A percentile compares a stretch with the other conserved stretches of the same genome.
Conservation (phyloP, 2,888 invertebrate species). For the Pollenia amentaria region DNA sequence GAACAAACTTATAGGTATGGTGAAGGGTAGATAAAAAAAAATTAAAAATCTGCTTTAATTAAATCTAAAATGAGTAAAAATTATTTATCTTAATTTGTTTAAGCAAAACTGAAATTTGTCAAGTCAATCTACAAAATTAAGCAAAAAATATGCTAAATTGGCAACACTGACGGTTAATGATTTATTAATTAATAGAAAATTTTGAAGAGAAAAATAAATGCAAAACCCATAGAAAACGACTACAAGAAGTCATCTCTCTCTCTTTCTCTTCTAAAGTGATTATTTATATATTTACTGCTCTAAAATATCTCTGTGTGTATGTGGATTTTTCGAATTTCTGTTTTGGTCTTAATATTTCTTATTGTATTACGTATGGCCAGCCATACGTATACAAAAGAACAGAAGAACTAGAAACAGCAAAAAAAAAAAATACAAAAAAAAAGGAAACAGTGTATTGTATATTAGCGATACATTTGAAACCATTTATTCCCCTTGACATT, state of each 20-base stretch:
- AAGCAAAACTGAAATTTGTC: no score
- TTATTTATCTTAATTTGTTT: no score
- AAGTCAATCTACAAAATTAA: no score
- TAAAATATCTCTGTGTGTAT: neutral
- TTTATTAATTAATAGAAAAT: no score
- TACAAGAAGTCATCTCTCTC: neutral
- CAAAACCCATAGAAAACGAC: no score
- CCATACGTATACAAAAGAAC: neutral
- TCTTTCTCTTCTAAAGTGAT: neutral
- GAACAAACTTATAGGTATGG: no score
- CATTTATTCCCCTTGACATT: slow-evolving; percentile 74
- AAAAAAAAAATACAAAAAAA: neutral
- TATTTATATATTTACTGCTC: neutral
- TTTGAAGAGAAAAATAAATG: no score
- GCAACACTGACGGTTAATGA: no score
- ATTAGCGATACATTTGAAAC: slow-evolving; percentile 66
- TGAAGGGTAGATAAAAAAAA: no score
- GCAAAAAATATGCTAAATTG: no score
- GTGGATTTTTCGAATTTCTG: slow-evolving; percentile 48
- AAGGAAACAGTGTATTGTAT: slow-evolving; percentile 50
- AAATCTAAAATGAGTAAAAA: no score
- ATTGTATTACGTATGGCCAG: neutral
- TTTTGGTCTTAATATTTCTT: slow-evolving; percentile 55
- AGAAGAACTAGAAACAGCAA: neutral
- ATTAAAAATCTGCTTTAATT: no score